phyloP scores from a whole-genome alignment of 2,888 invertebrate genomes.

The Liposcelis brunnea region DNA sequence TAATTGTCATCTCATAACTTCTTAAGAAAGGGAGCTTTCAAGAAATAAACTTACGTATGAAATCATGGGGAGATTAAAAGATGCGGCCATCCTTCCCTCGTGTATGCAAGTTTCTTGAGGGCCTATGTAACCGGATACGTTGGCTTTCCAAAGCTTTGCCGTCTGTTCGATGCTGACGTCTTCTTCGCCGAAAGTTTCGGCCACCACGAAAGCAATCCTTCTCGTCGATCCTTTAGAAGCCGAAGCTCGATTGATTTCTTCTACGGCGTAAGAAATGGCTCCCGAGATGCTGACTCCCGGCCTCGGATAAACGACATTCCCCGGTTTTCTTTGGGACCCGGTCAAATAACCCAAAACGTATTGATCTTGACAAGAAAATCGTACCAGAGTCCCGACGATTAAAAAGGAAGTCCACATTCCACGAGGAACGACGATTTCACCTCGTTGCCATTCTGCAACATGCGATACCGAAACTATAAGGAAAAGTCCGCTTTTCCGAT shows the following conservation, averaged over 20 bases:
- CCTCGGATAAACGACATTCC: conserved; percentile 60
- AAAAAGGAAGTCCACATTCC: background rate
- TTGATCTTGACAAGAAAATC: conserved; percentile 28
- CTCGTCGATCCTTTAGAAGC: background rate
- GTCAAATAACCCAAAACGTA: conserved; percentile 73
- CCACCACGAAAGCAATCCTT: conserved; percentile 53
- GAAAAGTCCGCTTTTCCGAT: too few species aligned
- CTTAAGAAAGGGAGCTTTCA: too few species aligned
- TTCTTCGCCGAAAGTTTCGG: conserved; percentile 84
- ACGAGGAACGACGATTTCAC: background rate
- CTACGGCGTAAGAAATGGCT: conserved; percentile 72
- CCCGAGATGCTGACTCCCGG: conserved; percentile 61
- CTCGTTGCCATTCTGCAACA: too few species aligned
- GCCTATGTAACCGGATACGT: conserved; percentile 77
- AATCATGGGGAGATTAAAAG: conserved; percentile 89
- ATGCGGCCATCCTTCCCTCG: conserved; percentile 83
- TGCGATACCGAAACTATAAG: too few species aligned
- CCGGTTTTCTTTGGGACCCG: conserved; percentile 60
- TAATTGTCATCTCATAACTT: too few species aligned
- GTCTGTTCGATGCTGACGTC: conserved; percentile 70
- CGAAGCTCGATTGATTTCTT: conserved; percentile 39
- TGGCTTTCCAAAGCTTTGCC: conserved; percentile 64
- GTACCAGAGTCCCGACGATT: background rate
- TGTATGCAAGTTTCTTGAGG: conserved; percentile 82
- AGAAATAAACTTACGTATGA: conserved; percentile 63